These are phyloP conservation scores for Polymixis lichenea DNA, from an alignment of 2,888 invertebrate species.

Conservation along the genomic window DNA sequence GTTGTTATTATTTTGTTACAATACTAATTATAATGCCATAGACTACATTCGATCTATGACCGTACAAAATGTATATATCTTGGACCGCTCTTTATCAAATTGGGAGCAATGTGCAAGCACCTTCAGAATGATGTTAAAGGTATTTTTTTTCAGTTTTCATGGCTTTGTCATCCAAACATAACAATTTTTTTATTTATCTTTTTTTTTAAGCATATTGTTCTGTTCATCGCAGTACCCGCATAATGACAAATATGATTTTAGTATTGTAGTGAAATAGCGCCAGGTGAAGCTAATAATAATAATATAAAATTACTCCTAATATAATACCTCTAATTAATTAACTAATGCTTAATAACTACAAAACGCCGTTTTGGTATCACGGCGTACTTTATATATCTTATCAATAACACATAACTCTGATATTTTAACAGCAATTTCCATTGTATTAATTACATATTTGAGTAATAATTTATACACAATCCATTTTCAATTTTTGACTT, in stretches of 20 bases:
- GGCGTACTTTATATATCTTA: constrained; percentile 9
- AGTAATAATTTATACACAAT: constrained; percentile 23
- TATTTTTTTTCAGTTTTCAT: not conserved
- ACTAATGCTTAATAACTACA: constrained; percentile 9
- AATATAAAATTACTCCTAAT: no score
- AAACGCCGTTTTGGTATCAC: constrained; percentile 17
- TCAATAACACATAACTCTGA: constrained; percentile 8
- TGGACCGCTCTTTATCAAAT: constrained; percentile 6
- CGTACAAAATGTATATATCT: not conserved
- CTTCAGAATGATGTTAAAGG: not conserved
- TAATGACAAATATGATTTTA: not conserved
- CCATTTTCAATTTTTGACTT: constrained; percentile 10
- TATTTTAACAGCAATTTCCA: constrained; percentile 29
- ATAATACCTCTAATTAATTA: not conserved
- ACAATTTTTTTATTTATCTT: not conserved
- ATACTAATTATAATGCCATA: not conserved
- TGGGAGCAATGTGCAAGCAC: constrained; percentile 6
- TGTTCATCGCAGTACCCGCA: not conserved
- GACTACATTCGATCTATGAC: not conserved
- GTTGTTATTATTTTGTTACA: not conserved
- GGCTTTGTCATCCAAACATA: not conserved
- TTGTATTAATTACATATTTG: constrained; percentile 6
- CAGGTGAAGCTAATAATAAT: not conserved
- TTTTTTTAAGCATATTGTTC: not conserved
- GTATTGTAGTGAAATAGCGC: not conserved